Conservation (phyloP, 2,113 vertebrate genomes). For the Caretta caretta region DNA sequence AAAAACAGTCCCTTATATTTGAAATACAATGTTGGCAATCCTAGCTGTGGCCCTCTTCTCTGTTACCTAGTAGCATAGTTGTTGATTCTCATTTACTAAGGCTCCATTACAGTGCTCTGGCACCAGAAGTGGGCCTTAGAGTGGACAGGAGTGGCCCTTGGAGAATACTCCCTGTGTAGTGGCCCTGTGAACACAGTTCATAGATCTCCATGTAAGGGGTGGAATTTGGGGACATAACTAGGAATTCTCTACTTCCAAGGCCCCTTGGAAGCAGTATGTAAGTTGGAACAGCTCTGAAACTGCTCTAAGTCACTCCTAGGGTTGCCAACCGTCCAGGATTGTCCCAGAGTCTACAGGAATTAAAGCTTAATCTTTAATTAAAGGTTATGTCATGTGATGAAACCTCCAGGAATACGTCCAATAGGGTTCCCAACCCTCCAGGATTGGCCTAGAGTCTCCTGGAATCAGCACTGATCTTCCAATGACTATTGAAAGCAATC, state of each 20-base stretch:
- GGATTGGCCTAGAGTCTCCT: no score
- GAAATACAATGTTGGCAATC: not conserved
- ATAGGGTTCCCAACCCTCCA: no score
- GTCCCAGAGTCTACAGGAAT: no score
- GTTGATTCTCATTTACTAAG: not conserved
- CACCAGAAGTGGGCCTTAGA: rapidly evolving
- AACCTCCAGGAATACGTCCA: no score
- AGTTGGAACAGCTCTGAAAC: not conserved
- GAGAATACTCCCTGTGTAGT: no score
- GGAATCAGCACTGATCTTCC: no score
- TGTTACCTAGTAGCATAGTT: not conserved
- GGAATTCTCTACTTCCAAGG: not conserved
- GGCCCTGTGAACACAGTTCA: not conserved
- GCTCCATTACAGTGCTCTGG: not conserved
- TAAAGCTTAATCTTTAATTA: no score
- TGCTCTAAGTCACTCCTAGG: not conserved
- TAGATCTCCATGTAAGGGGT: rapidly evolving
- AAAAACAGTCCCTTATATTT: not conserved
- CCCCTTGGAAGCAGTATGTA: not conserved
- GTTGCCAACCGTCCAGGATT: no score
- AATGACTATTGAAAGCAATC: no score
- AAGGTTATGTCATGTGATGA: no score
- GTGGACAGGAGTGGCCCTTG: not conserved
- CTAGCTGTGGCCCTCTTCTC: not conserved
- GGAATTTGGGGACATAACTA: rapidly evolving